Conservation (phyloP, 2,888 invertebrate species). For the Tachina lurida region DNA sequence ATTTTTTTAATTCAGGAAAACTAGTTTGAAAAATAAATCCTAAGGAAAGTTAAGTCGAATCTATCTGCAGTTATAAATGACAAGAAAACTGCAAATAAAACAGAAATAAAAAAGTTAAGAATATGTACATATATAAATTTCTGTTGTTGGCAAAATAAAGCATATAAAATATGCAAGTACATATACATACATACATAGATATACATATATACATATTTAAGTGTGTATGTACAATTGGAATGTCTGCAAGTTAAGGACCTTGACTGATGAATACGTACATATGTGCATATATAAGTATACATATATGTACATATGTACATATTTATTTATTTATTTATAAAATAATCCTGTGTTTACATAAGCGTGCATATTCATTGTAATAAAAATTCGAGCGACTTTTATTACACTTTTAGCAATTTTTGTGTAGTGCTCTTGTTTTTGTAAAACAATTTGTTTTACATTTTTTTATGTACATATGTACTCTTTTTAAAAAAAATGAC, state of each 20-base stretch:
- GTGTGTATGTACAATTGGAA: conserved; percentile 6
- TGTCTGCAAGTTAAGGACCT: conserved; percentile 38
- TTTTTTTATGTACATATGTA: too few relatives aligned
- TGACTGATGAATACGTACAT: conserved; percentile 32
- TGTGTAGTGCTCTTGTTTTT: conserved; percentile 6
- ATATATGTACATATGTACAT: too few relatives aligned
- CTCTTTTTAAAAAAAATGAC: conserved; percentile 2
- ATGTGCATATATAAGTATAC: too few relatives aligned
- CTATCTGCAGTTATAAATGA: conserved; percentile 10
- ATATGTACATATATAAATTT: conserved; percentile 7
- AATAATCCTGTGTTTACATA: background rate
- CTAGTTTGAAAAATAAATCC: too few relatives aligned
- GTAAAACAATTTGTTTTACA: conserved; percentile 21
- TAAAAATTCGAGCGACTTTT: conserved; percentile 12
- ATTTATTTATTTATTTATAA: background rate
- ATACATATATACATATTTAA: too few relatives aligned
- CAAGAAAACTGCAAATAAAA: background rate
- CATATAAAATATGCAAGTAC: too few relatives aligned
- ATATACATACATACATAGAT: too few relatives aligned
- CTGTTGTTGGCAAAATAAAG: background rate
- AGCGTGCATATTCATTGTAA: background rate
- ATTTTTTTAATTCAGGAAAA: too few relatives aligned
- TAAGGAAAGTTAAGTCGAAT: conserved; percentile 10
- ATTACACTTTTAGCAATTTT: background rate
- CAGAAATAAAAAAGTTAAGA: background rate